Percentiles rank a stretch among this genome's conserved stretches.
These are phyloP conservation scores for Caenorhabditis japonica DNA, from an alignment of 2,888 invertebrate genomes.

Conservation along the genomic window DNA sequence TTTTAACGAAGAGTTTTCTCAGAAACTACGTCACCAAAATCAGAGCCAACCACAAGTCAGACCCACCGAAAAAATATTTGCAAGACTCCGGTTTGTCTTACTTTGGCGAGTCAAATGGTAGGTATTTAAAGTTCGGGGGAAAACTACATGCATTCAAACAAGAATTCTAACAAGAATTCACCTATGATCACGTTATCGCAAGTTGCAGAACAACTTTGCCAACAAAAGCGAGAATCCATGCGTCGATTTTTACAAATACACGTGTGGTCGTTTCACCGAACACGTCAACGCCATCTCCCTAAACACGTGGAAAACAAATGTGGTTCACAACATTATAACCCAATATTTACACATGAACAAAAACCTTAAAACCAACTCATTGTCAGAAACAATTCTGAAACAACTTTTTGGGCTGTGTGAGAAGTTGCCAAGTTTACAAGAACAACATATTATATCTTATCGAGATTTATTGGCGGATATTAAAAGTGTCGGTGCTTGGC, in stretches of 20 bases:
- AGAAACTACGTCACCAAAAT: too few relatives aligned
- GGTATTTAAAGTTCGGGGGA: neutral
- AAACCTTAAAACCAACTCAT: neutral
- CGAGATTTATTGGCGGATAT: conserved; percentile 5
- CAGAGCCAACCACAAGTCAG: too few relatives aligned
- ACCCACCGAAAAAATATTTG: too few relatives aligned
- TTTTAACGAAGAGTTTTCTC: too few relatives aligned
- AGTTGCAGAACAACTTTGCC: conserved; percentile 72
- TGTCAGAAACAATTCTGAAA: conserved; percentile 4
- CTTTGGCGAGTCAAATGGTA: conserved; percentile 19
- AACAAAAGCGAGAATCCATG: conserved; percentile 73
- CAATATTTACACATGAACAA: neutral
- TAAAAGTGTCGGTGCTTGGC: conserved; percentile 65
- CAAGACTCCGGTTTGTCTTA: conserved; percentile 17
- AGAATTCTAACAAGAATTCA: too few relatives aligned
- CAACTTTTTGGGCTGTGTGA: neutral
- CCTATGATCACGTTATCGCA: too few relatives aligned
- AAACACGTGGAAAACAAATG: too few relatives aligned
- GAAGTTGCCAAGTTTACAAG: neutral
- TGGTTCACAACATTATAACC: too few relatives aligned
- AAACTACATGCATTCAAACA: neutral
- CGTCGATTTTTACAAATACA: conserved; percentile 75
- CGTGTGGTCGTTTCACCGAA: conserved; percentile 69
- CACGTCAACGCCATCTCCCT: neutral
- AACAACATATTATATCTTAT: neutral